Base-by-base conservation (phyloP, 1,140 invertebrate species). In the Solenopsis invicta region DNA sequence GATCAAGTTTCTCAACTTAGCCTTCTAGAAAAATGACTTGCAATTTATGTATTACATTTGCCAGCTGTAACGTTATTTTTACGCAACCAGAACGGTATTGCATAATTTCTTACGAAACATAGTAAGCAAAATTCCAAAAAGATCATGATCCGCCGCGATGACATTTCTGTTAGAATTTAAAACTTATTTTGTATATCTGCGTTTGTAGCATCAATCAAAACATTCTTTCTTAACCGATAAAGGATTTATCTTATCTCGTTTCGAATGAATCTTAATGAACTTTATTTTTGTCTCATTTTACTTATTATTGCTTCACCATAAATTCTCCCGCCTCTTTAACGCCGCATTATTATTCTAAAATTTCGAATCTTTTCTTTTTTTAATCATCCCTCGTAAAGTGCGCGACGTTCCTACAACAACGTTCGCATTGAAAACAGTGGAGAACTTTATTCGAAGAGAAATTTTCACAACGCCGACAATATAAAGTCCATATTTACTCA, bases 401-500 rank as follows among this genome's bases (percentile, higher is more conserved):
- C 50, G 50, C 10, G 37, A 41, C 34, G 37, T 8, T 45, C 9
- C 0, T 24, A 41, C 16, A 21, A 29, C 12, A 76, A 76, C 16
- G 9, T 48, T 50, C 16, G 74, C 21, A 76, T 45, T 61, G 54
- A 76, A 76, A 76, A 76, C 45, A 76, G n/a, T 8, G 16, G 16
- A 59, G 54, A 76, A 76, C 16, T 76, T 76, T 76, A 41, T 61
- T 76, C 24, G n/a, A 29, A 59, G 13, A 76, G 37, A 76, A 61
- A 76, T 45, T 76, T 76, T 61, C 74, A 76, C 18, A 24, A 8
- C 18, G 52, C 52, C n/a, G 74, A 76, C 74, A 76, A 41, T 76
- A 24, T 41, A 76, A 76, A 76, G 54, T 61, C 54, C 37, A 76
- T 61, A 76, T 76, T 76, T 56, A 76, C 52, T 61, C 37, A 76